Percentiles rank a stretch among this genome's conserved stretches.
These are phyloP conservation scores for Pseudochaenichthys georgianus DNA, from an alignment of 2,797 vertebrate genomes.

Conservation along the genomic window DNA sequence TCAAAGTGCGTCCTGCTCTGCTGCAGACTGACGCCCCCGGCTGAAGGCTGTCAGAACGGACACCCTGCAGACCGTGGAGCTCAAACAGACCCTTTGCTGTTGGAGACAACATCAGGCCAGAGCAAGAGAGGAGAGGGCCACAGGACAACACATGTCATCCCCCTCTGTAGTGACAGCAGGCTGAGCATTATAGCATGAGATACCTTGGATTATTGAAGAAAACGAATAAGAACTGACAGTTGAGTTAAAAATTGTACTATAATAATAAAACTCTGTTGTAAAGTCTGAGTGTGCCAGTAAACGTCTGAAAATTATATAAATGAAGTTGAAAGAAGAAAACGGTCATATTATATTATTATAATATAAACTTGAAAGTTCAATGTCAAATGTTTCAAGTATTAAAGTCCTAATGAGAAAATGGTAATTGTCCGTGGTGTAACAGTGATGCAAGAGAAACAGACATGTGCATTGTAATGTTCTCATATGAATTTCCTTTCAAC, in stretches of 20 bases:
- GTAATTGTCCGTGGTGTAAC: background rate
- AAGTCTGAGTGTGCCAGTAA: background rate
- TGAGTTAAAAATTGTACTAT: background rate
- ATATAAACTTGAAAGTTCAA: background rate
- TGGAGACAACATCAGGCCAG: background rate
- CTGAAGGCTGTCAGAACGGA: background rate
- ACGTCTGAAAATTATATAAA: too few species aligned
- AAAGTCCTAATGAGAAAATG: background rate
- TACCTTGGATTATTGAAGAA: background rate
- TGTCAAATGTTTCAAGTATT: background rate
- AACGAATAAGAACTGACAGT: background rate
- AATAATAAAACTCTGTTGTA: background rate
- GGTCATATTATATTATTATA: background rate
- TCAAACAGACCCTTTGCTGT: conserved; percentile 20
- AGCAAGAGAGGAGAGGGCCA: background rate
- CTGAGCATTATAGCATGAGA: background rate
- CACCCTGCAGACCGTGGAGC: background rate
- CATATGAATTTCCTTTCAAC: too few species aligned
- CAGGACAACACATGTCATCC: background rate
- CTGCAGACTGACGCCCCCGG: background rate
- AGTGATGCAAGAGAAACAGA: background rate
- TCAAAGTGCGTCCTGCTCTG: conserved; percentile 3
- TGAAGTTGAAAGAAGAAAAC: background rate
- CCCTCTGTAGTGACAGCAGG: conserved; percentile 3
- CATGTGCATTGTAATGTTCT: background rate